These are phyloP conservation scores for Camponotus vicinus DNA, from an alignment of 1,140 invertebrate genomes.

Conservation along the genomic window DNA sequence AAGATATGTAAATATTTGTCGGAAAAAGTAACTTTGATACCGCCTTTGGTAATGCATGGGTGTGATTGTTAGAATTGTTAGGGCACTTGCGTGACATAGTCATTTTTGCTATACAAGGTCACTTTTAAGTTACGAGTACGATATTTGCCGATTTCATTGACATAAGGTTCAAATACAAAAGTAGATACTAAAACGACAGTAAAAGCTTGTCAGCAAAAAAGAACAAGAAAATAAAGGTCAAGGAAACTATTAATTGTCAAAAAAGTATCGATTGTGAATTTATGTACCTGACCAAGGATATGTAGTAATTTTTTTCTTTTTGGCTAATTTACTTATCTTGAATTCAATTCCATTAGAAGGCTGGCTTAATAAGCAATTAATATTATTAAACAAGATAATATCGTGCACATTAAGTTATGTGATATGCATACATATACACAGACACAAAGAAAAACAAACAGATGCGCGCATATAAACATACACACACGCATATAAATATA, in stretches of 20 bases:
- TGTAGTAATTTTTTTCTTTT: constrained; percentile 31
- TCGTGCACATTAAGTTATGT: constrained; percentile 68
- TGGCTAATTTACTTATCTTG: constrained; percentile 62
- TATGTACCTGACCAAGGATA: constrained; percentile 69
- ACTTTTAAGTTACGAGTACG: constrained; percentile 44
- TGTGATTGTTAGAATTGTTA: constrained; percentile 65
- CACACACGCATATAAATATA: neutral
- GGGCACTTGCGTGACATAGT: constrained; percentile 74
- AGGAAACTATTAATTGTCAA: constrained; percentile 30
- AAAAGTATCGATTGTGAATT: constrained; percentile 50
- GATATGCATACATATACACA: constrained; percentile 64
- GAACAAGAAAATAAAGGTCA: constrained; percentile 10
- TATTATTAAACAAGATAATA: constrained; percentile 63
- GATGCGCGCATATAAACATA: neutral
- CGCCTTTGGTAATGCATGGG: constrained; percentile 32
- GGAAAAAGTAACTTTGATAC: constrained; percentile 58
- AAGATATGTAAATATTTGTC: constrained; percentile 70
- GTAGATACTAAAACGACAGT: neutral
- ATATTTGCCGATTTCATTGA: constrained; percentile 14
- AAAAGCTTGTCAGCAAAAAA: neutral
- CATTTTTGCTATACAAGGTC: constrained; percentile 55
- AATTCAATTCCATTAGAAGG: constrained; percentile 63
- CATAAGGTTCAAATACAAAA: neutral
- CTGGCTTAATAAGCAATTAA: constrained; percentile 63
- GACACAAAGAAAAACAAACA: neutral